These are phyloP conservation scores for Macrophya alboannulata DNA, from an alignment of 2,888 invertebrate genomes.

Conservation along the genomic window DNA sequence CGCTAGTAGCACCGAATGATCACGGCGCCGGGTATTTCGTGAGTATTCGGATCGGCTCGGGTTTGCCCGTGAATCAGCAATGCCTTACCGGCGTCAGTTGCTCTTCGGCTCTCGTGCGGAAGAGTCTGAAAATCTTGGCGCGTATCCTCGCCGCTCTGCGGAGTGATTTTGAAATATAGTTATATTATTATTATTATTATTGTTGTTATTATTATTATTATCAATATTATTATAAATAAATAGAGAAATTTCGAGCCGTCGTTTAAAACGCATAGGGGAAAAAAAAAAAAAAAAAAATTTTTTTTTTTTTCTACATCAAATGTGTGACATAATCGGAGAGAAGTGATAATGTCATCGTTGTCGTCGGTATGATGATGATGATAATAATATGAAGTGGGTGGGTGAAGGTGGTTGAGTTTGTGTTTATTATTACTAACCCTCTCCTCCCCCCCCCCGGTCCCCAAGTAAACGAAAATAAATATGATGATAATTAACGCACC, in stretches of 20 bases:
- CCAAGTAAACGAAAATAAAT: background rate
- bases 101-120: slow-evolving; percentile 79
- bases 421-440: background rate
- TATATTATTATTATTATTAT: slow-evolving; percentile 17
- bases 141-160: slow-evolving; percentile 60
- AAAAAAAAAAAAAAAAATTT: background rate
- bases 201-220: background rate
- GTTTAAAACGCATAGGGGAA: background rate
- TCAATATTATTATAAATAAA: background rate
- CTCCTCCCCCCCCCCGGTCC: too few species aligned
- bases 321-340: slow-evolving; percentile 4
- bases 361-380: background rate
- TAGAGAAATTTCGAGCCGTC: background rate
- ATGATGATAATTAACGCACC: background rate
- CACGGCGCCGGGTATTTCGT: slow-evolving; percentile 69
- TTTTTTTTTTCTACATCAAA: too few species aligned
- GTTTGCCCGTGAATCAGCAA: slow-evolving; percentile 64
- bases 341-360: background rate
- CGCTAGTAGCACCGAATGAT: slow-evolving; percentile 63
- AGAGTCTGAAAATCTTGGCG: slow-evolving; percentile 71
- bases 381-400: slow-evolving; percentile 19
- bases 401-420: slow-evolving; percentile 14
- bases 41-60: slow-evolving; percentile 66
- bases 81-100: slow-evolving; percentile 76
- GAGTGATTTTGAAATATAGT: slow-evolving; percentile 47